Evolutionary conservation across 2,888 invertebrate species (phyloP).

Genomic region (Caenorhabditis panamensis): DNA sequence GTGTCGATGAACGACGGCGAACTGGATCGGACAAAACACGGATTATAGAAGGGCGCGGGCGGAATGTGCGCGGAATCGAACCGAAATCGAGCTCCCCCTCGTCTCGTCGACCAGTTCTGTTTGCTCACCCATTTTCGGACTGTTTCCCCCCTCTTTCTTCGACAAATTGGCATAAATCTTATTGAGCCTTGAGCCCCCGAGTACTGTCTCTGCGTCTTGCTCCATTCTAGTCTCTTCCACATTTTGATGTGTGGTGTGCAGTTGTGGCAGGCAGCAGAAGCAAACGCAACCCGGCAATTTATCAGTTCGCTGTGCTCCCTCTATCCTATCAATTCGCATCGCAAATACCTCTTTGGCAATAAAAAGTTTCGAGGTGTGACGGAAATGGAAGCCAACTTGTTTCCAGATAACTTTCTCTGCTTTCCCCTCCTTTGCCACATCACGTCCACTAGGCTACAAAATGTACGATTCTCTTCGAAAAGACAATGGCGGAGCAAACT

Average conservation of each 20-base stretch:
- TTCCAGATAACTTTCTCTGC: background rate
- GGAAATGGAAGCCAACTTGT: slow-evolving; percentile 21
- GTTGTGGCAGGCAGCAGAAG: slow-evolving; percentile 1
- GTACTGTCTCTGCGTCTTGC: background rate
- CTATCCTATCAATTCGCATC: background rate
- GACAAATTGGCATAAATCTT: slow-evolving; percentile 26
- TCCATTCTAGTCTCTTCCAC: background rate
- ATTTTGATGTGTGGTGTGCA: slow-evolving; percentile 34
- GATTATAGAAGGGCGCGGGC: slow-evolving; percentile 28
- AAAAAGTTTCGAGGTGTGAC: slow-evolving; percentile 45
- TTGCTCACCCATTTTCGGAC: slow-evolving; percentile 49
- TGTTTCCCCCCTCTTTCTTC: slow-evolving; percentile 16
- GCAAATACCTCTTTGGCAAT: slow-evolving; percentile 46
- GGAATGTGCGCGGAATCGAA: slow-evolving; percentile 49
- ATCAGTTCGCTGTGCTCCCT: slow-evolving; percentile 32
- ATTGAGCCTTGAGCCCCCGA: background rate
- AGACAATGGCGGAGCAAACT: background rate
- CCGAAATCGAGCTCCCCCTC: slow-evolving; percentile 24
- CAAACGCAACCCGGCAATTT: slow-evolving; percentile 39
- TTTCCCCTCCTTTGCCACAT: too few species aligned
- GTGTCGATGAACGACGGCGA: slow-evolving; percentile 24
- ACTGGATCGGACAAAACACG: slow-evolving; percentile 48
- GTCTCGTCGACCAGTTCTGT: slow-evolving; percentile 27
- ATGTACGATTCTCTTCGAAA: too few species aligned
- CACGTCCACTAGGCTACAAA: background rate